A percentile compares a stretch with the other conserved stretches of the same genome.
Evolutionary conservation across 2,888 invertebrate genomes (phyloP).

Genomic region (Euphydryas editha): DNA sequence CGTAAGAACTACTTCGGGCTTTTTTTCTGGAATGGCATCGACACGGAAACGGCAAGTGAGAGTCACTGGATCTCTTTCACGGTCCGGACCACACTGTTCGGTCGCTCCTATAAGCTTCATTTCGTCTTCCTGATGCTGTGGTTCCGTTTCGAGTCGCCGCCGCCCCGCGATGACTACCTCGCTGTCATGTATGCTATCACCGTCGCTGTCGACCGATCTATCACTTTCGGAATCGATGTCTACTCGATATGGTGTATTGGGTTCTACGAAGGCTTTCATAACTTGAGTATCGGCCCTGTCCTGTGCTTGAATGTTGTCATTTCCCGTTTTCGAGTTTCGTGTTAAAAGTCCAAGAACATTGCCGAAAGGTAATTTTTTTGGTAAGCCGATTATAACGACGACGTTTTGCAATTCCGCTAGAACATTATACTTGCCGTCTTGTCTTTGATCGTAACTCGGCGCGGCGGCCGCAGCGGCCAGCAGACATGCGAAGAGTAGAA

Average conservation of each 20-base stretch:
- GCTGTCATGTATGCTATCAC: slow-evolving; percentile 49
- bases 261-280: slow-evolving; percentile 85
- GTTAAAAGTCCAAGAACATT: slow-evolving; percentile 50
- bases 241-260: slow-evolving; percentile 87
- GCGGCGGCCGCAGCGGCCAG: slow-evolving; percentile 59
- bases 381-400: slow-evolving; percentile 86
- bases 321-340: slow-evolving; percentile 49
- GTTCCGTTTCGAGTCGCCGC: slow-evolving; percentile 56
- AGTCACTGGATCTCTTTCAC: slow-evolving; percentile 87
- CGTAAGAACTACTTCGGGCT: slow-evolving; percentile 59
- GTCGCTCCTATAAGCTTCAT: slow-evolving; percentile 85
- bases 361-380: slow-evolving; percentile 55
- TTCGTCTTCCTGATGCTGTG: slow-evolving; percentile 53
- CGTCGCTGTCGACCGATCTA: slow-evolving; percentile 56
- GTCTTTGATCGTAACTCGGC: slow-evolving; percentile 86
- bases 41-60: slow-evolving; percentile 75
- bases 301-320: slow-evolving; percentile 48
- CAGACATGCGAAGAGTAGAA: slow-evolving; percentile 57
- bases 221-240: slow-evolving; percentile 78
- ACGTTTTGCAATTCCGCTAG: slow-evolving; percentile 90
- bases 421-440: slow-evolving; percentile 90
- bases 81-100: slow-evolving; percentile 90
- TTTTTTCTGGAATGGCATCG: slow-evolving; percentile 37
- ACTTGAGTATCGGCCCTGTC: slow-evolving; percentile 74
- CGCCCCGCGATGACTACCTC: slow-evolving; percentile 73